Evolutionary conservation across 2,113 vertebrate genomes (phyloP).

Genomic region (Spea bombifrons): DNA sequence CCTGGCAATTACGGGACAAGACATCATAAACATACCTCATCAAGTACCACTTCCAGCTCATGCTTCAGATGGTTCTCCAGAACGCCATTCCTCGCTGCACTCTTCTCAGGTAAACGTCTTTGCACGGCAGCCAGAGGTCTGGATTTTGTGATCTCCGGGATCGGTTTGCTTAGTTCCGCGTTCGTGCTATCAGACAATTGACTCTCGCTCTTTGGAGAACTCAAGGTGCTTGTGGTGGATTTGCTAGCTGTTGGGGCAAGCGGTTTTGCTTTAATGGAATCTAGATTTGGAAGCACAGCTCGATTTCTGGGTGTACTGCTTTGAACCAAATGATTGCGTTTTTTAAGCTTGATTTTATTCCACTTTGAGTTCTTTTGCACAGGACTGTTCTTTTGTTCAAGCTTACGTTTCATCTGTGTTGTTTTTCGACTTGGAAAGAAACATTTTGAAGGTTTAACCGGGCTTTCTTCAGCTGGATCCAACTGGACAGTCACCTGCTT

Average conservation of each 20-base stretch:
- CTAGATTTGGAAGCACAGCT: conserved; percentile 56
- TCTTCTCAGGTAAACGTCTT: conserved; percentile 49
- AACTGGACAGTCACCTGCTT: conserved; percentile 51
- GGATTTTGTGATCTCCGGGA: conserved; percentile 58
- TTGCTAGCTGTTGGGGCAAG: conserved; percentile 52
- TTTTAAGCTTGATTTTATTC: conserved; percentile 87
- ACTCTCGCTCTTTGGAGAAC: conserved; percentile 53
- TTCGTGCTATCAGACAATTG: conserved; percentile 40
- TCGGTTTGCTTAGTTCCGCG: background rate
- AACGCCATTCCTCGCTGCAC: conserved; percentile 62
- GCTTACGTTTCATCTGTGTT: conserved; percentile 80
- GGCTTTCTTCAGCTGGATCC: conserved; percentile 56
- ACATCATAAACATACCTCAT: conserved; percentile 64
- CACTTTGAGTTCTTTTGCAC: conserved; percentile 81
- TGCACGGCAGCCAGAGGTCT: conserved; percentile 47
- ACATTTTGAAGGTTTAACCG: conserved; percentile 74
- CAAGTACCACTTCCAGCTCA: conserved; percentile 58
- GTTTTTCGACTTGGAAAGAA: conserved; percentile 90
- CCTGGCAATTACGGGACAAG: conserved; percentile 35
- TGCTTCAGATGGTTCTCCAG: conserved; percentile 62
- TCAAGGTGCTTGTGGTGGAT: conserved; percentile 43
- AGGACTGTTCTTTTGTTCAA: conserved; percentile 72
- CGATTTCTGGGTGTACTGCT: conserved; percentile 55
- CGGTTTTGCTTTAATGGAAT: conserved; percentile 57
- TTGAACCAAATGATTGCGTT: conserved; percentile 65